Base-by-base conservation (phyloP, 2,888 invertebrate species). In the Drosophila cognata region DNA sequence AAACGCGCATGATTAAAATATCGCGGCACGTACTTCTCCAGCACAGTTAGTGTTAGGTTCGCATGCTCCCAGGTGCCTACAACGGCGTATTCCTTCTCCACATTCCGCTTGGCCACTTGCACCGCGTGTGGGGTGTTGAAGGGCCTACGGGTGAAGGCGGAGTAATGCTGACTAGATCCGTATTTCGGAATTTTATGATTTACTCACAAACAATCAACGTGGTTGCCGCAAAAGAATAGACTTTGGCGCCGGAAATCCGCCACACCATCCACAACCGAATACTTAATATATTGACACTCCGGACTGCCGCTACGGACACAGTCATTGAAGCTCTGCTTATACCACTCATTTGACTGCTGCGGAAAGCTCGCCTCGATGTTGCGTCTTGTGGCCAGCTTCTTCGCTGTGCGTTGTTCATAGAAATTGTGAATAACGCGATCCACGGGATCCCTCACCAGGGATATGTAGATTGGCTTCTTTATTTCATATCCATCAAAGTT, bases 401-500 rank as follows among this genome's bases (percentile, higher is more conserved):
- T 58, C 88, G 96, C 96, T 93, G 97, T 97, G 8, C 97, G 94
- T n/a, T 96, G 96, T 92, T 97, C 97, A 93, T 97, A 97, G 92
- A 96, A 97, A 96, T 97, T 97, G 0, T 97, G 97, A 83, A 97
- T 97, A 33, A 97, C 96, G 33, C 97, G 94, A 92, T 98, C 98
- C 33, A 98, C 95, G 0, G 98, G 98, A 93, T 98, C 97, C 35
- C 98, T 94, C 0, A 98, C 97, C 80, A 98, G 94, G 93, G 98
- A 98, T 84, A 98, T 95, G 93, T 97, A 97, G 89, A 97, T 97
- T 2, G 97, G 97, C 88, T 96, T 95, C 2, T 96, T 96, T 81
- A 95, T 94, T 51, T 95, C 95, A 91, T 94, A 96, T 86, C 96
- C 95, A 41, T 96, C 95, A 88, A 98, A 97, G 93, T 98, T 97